Conservation (phyloP, 2,888 invertebrate species). For the Crocallis elinguaria region DNA sequence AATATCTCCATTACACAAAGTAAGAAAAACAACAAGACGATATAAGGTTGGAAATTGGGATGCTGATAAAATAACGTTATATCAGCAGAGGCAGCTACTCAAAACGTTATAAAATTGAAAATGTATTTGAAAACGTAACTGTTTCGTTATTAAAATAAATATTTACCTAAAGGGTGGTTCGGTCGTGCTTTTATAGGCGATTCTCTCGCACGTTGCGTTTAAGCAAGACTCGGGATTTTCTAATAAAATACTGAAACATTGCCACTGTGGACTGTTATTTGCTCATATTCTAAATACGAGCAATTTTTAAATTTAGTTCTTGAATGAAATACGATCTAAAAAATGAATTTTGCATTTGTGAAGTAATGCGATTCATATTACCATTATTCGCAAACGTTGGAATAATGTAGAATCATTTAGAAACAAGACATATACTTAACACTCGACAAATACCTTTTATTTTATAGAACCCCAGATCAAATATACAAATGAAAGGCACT, state of each 20-base stretch:
- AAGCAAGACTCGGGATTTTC: constrained; percentile 38
- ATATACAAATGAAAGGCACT: too few relatives aligned
- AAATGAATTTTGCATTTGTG: too few relatives aligned
- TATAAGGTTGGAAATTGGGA: background rate
- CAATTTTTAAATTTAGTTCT: constrained; percentile 33
- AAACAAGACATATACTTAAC: too few relatives aligned
- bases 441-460: too few relatives aligned
- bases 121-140: constrained; percentile 37
- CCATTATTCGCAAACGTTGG: too few relatives aligned
- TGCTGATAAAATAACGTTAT: constrained; percentile 9
- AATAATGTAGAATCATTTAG: too few relatives aligned
- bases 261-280: constrained; percentile 29
- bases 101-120: constrained; percentile 34
- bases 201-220: constrained; percentile 44
- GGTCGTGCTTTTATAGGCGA: constrained; percentile 48
- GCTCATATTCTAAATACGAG: constrained; percentile 36
- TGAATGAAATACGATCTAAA: constrained; percentile 38
- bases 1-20: too few relatives aligned
- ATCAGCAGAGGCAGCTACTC: constrained; percentile 11
- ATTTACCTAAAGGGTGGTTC: constrained; percentile 48
- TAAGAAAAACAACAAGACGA: background rate
- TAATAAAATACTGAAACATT: constrained; percentile 50
- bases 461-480: too few relatives aligned
- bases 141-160: constrained; percentile 49
- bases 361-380: too few relatives aligned